phyloP scores from a whole-genome alignment of 2,797 vertebrate genomes.

The Pantherophis vulpinus region DNA sequence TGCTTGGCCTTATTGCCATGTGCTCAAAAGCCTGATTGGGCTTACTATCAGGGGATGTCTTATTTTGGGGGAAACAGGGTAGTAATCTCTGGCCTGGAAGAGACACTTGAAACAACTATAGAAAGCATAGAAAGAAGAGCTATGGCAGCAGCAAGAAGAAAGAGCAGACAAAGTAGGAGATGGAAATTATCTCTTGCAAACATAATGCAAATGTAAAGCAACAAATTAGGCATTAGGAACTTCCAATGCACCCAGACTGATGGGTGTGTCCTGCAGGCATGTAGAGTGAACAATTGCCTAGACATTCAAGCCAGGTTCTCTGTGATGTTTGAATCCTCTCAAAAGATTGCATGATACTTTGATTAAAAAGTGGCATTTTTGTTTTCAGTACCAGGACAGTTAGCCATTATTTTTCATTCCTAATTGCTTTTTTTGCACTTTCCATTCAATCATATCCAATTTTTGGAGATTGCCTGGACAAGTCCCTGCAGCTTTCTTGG shows the following conservation, averaged over 20 bases:
- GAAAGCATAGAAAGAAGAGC: not conserved
- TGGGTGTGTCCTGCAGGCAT: not conserved
- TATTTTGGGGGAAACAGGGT: no score
- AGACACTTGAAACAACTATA: not conserved
- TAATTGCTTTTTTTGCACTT: not conserved
- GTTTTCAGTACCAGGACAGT: not conserved
- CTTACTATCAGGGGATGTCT: no score
- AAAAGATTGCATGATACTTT: not conserved
- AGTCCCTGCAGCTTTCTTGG: not conserved
- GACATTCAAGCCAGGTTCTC: not conserved
- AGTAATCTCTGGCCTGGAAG: not conserved
- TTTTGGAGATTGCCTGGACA: not conserved
- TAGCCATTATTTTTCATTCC: not conserved
- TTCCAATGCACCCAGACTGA: not conserved
- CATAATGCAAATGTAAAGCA: not conserved
- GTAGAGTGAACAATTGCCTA: not conserved
- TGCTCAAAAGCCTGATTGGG: no score
- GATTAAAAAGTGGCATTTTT: not conserved
- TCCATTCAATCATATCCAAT: not conserved
- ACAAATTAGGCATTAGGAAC: not conserved
- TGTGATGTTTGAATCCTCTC: not conserved
- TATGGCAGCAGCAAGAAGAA: not conserved
- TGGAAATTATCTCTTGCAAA: not conserved
- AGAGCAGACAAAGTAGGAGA: not conserved
- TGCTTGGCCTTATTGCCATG: no score